Conservation (phyloP, 37 sponge, comb jelly and placozoan genomes). For the Cladorhizidae sp. region DNA sequence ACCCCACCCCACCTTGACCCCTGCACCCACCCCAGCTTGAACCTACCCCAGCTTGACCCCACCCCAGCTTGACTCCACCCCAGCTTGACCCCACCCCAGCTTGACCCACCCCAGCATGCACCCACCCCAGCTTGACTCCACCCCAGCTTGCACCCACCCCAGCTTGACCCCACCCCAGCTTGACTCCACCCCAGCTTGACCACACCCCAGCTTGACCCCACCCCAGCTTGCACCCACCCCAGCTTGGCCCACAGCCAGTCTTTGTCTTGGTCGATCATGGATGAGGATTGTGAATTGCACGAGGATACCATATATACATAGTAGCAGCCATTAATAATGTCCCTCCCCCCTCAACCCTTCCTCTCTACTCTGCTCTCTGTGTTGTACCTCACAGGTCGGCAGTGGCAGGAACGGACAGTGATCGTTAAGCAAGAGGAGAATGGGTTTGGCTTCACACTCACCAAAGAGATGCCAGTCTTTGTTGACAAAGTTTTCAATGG, state of each 20-base stretch:
- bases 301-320: not conserved
- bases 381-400: slow-evolving; percentile 33
- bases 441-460: slow-evolving; percentile 71
- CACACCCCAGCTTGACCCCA: no score
- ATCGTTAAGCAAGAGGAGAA: slow-evolving; percentile 46
- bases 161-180: no score
- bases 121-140: not conserved
- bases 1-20: no score
- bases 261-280: no score
- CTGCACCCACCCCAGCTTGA: no score
- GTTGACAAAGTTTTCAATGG: slow-evolving; percentile 30
- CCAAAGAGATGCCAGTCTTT: slow-evolving; percentile 58
- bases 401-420: slow-evolving; percentile 65
- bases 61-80: no score
- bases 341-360: slow-evolving; percentile 6
- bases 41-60: no score
- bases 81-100: not conserved
- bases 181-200: no score
- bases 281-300: no score
- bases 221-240: no score
- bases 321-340: not conserved
- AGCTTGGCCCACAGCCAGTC: no score
- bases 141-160: no score
- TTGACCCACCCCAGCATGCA: not conserved
- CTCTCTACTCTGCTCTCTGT: slow-evolving; percentile 16